phyloP scores from a whole-genome alignment of 2,888 invertebrate genomes.

The Apodemia mormo region DNA sequence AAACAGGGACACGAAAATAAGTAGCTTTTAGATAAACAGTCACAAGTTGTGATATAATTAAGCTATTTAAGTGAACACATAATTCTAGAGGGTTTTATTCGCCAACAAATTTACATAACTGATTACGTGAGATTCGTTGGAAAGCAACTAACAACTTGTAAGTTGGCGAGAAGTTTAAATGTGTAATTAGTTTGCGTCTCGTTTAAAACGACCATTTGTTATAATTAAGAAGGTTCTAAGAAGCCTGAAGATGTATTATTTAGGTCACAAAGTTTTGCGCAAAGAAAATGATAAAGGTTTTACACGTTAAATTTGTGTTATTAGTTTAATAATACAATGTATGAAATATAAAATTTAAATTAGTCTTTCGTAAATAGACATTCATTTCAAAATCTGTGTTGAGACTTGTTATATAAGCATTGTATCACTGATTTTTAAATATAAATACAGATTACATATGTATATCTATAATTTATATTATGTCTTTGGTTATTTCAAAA shows the following conservation, averaged over 20 bases:
- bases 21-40: too few relatives aligned
- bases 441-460: too few relatives aligned
- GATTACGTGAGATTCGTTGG: conserved; percentile 11
- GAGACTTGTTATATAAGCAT: too few relatives aligned
- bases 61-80: neutral
- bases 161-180: conserved; percentile 18
- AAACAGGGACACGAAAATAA: too few relatives aligned
- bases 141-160: conserved; percentile 18
- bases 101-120: conserved; percentile 11
- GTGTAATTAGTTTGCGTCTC: conserved; percentile 14
- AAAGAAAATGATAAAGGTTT: neutral
- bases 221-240: conserved; percentile 22
- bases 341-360: too few relatives aligned
- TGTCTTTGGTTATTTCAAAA: too few relatives aligned
- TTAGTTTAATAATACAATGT: too few relatives aligned
- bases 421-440: too few relatives aligned
- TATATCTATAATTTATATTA: too few relatives aligned
- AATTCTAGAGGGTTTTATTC: neutral
- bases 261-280: neutral
- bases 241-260: conserved; percentile 8
- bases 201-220: conserved; percentile 24
- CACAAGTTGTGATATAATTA: neutral
- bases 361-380: too few relatives aligned
- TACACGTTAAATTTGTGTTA: neutral
- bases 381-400: too few relatives aligned